phyloP scores from a whole-genome alignment of 2,113 vertebrate genomes.

The Dicrurus megarhynchus region DNA sequence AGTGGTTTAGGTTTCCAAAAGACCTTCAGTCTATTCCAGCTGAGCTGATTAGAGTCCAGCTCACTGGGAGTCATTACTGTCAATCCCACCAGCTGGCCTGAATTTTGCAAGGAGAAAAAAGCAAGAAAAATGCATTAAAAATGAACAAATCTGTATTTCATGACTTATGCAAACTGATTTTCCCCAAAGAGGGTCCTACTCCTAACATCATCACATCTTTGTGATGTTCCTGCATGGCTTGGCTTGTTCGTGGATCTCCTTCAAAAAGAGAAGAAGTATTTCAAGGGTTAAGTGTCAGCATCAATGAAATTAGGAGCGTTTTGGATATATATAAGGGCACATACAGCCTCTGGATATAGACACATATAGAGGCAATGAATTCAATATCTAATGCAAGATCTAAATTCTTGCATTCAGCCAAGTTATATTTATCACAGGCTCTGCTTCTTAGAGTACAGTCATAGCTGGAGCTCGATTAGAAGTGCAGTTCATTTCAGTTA shows the following conservation, averaged over 20 bases:
- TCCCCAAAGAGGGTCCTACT: background rate
- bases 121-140: slow-evolving; percentile 47
- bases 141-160: slow-evolving; percentile 48
- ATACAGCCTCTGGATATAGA: slow-evolving; percentile 49
- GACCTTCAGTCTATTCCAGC: slow-evolving; percentile 55
- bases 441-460: slow-evolving; percentile 31
- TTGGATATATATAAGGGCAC: slow-evolving; percentile 42
- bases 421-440: slow-evolving; percentile 61
- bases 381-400: slow-evolving; percentile 44
- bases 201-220: background rate
- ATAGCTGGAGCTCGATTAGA: slow-evolving; percentile 36
- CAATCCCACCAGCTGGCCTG: slow-evolving; percentile 59
- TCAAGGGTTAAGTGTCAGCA: slow-evolving; percentile 47
- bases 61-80: slow-evolving; percentile 65
- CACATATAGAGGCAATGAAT: slow-evolving; percentile 57
- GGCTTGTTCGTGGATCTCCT: background rate
- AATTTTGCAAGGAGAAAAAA: slow-evolving; percentile 42
- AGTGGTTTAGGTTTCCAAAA: slow-evolving; percentile 48
- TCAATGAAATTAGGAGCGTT: slow-evolving; percentile 20
- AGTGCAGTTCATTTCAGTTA: slow-evolving; percentile 17
- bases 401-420: slow-evolving; percentile 53
- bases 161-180: slow-evolving; percentile 31
- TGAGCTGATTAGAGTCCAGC: slow-evolving; percentile 64
- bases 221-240: background rate
- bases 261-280: background rate